Conservation (phyloP, 1,140 invertebrate species). For the Monochamus saltuarius region DNA sequence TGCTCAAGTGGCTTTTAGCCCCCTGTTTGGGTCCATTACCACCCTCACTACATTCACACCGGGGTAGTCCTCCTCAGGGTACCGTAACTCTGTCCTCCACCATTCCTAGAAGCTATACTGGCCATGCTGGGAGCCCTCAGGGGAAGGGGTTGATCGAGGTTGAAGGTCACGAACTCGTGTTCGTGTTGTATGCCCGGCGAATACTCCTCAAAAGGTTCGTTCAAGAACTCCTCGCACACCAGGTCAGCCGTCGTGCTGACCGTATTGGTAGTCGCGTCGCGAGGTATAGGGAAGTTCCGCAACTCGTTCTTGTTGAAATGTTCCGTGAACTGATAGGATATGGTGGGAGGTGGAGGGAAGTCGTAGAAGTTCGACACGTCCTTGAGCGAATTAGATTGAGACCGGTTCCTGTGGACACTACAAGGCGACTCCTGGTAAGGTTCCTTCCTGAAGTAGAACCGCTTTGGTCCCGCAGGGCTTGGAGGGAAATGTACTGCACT, state of each 20-base stretch:
- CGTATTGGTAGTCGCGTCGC: slow-evolving; percentile 51
- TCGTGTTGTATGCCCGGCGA: slow-evolving; percentile 43
- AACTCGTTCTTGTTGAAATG: slow-evolving; percentile 35
- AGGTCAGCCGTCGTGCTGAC: slow-evolving; percentile 52
- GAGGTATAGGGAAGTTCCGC: slow-evolving; percentile 30
- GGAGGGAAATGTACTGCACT: slow-evolving; percentile 52
- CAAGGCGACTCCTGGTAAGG: slow-evolving; percentile 50
- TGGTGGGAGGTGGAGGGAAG: slow-evolving; percentile 57
- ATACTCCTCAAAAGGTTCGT: slow-evolving; percentile 48
- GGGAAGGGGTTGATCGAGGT: slow-evolving; percentile 49
- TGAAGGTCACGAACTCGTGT: slow-evolving; percentile 52
- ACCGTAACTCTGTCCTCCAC: slow-evolving; percentile 40
- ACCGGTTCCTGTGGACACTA: slow-evolving; percentile 52
- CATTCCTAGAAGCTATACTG: slow-evolving; percentile 43
- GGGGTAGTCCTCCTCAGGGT: slow-evolving; percentile 51
- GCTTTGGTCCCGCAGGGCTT: slow-evolving; percentile 45
- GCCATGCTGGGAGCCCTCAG: slow-evolving; percentile 44
- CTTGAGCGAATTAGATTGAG: slow-evolving; percentile 56
- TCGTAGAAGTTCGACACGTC: slow-evolving; percentile 60
- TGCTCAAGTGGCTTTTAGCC: too few species aligned
- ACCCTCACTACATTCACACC: slow-evolving; percentile 42
- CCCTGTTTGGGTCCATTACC: too few species aligned
- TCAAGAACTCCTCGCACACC: slow-evolving; percentile 43
- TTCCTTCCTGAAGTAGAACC: slow-evolving; percentile 48
- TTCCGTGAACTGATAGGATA: slow-evolving; percentile 48